Evolutionary conservation across 1,140 invertebrate species (phyloP), one percentile per base, ranked within the genome.

Genomic region (Pantala flavescens): DNA sequence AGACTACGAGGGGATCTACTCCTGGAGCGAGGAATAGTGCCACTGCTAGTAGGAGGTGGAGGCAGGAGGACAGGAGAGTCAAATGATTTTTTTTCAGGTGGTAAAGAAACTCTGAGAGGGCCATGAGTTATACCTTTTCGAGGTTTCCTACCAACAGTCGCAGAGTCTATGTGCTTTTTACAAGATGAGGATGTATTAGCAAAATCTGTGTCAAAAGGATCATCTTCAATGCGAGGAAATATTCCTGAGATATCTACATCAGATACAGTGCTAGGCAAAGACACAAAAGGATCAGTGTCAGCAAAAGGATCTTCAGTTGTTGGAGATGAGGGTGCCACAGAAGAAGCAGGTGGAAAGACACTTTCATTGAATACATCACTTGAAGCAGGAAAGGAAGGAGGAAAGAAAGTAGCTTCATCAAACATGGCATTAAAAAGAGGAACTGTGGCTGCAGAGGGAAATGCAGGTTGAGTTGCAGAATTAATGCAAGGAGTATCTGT

Each of bases 381-480:
- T 2, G 28, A 9, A 5, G 28, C 28, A 36, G 28, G 28, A 36
- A 36, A 36, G 2, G 28, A 78, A 74, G 88, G 87, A 23, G 85
- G 85, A 80, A 90, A 89, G 9, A 88, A 88, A 84, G 90, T 89
- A n/a, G 91, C 91, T 19, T 89, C 89, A 83, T 91, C 90, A 73
- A 85, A 70, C 71, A 75, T 23, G 24, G 77, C 77, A 75, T 81
- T 79, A 77, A 82, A 76, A 78, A 82, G 79, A 14, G 76, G 72
- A 16, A 63, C 71, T 24, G 76, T 76, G 11, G 71, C 76, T n/a
- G 77, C 70, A 2, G 76, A n/a, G 5, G 73, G 74, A 71, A 75
- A 73, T 23, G 77, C 72, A 75, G 74, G 70, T 24, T 55, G 73
- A 19, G 23, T 36, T 3, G 12, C 55, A 9, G 49, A 24, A 19